A percentile compares a stretch with the other conserved stretches of the same genome.
Evolutionary conservation across 1,140 invertebrate genomes (phyloP).

Genomic region (Temnothorax curvispinosus): DNA sequence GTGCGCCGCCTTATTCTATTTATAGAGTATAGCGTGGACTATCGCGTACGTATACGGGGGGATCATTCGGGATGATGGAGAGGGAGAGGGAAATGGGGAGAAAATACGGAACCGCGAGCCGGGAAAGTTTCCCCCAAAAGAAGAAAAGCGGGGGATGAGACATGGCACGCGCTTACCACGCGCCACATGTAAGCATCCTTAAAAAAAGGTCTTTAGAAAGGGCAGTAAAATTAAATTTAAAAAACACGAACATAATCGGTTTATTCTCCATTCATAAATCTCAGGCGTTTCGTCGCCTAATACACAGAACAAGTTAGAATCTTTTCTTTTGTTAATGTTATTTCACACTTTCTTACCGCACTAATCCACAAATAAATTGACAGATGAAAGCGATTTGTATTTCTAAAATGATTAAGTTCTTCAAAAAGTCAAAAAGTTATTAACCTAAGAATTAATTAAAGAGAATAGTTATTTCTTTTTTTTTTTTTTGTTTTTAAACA

Average conservation of each 20-base stretch:
- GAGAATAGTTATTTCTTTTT: too few relatives aligned
- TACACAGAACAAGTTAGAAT: not conserved
- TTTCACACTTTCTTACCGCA: not conserved
- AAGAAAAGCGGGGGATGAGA: not conserved
- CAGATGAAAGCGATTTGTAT: not conserved
- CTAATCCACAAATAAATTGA: not conserved
- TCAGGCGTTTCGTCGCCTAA: not conserved
- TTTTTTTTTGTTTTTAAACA: too few relatives aligned
- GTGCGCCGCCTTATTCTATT: conserved; percentile 65
- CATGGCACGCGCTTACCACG: conserved; percentile 26
- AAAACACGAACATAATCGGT: not conserved
- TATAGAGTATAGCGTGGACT: conserved; percentile 51
- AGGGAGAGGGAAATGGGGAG: conserved; percentile 15
- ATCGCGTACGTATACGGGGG: conserved; percentile 48
- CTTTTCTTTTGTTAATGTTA: not conserved
- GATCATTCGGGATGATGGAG: conserved; percentile 38
- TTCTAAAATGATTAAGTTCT: too few relatives aligned
- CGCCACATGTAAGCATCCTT: not conserved
- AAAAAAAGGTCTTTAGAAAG: not conserved
- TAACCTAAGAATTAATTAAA: too few relatives aligned
- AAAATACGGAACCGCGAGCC: conserved; percentile 26
- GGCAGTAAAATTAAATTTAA: not conserved
- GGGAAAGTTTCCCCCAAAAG: conserved; percentile 53
- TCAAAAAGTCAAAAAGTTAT: too few relatives aligned
- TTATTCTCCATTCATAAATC: not conserved